Evolutionary conservation across 2,113 vertebrate species (phyloP), one percentile per base, ranked within the genome.

Genomic region (Sinocyclocheilus grahami): DNA sequence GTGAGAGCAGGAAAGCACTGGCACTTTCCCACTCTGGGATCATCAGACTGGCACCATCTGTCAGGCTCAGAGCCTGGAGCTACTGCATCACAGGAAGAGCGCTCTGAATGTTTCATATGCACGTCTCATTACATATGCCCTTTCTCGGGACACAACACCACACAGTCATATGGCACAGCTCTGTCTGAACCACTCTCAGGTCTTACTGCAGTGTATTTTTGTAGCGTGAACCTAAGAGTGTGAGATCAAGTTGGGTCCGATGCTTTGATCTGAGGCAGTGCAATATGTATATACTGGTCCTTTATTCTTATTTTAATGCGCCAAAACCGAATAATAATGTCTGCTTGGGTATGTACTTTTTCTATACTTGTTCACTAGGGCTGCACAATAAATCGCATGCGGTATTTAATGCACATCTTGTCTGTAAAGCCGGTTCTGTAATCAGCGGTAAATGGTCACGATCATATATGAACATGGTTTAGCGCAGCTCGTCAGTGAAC

Each of bases 41-140:
- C 86, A 85, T 71, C 65, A 42, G 42, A 33, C 53, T 80, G 71
- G 37, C 62, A 71, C 80, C 53, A 9, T 76, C 78, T 63, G 20
- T 27, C 82, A 79, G 65, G 53, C 67, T 75, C 13, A 1, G 22
- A 58, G 58, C 69, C 27, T 69, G 27, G n/a, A 84, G 89, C 81
- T 39, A 55, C 76, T 72, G 75, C 86, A 76, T 85, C 79, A 87
- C 69, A 84, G 79, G 75, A 80, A 69, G 39, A 74, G 30, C 14
- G 3, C 22, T 65, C 46, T 89, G 82, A 90, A 89, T 86, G 63
- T 90, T 90, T 90, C 65, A 89, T 87, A 18, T 0, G 14, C 24
- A 18, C 51, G 24, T 67, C 58, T 88, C 84, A 89, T 89, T 88
- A 88, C 85, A 33, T 83, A 86, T 86, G 89, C 88, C 87, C 82